Evolutionary conservation across 2,888 invertebrate species (phyloP), one percentile per base, ranked within the genome.

Genomic region (Autographa gamma): DNA sequence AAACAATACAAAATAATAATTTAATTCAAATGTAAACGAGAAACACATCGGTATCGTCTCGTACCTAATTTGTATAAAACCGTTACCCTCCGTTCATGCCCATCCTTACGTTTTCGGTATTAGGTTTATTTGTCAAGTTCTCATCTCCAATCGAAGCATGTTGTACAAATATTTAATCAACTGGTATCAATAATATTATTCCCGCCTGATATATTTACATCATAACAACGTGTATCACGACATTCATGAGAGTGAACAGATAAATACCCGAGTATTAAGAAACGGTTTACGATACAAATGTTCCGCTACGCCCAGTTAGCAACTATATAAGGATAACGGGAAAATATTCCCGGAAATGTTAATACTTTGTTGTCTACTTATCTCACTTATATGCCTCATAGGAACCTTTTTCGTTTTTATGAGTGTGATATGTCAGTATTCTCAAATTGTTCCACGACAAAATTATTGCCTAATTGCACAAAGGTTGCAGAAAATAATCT

Each of bases 281-380:
- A 78, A 77, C 73, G 77, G 69, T 80, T 64, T 80, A 73, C 69
- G 81, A 77, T 80, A 77, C 66, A 77, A 77, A 78, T 81, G 68
- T 56, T 73, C 32, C 59, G 64, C 62, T 69, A 63, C 63, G 32
- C 63, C 66, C 79, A 77, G 73, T 78, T 74, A 61, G 59, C 60
- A 66, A 81, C 81, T 77, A 66, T n/a, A 56, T 58, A 38, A 52
- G 62, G 81, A 77, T 80, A 73, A 58, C 43, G 62, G 63, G 62
- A 77, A 66, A 62, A 59, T 31, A 34, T 13, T 34, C 25, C 32
- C 31, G 66, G 54, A 79, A 60, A 74, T 62, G 73, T 19, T 48
- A n/a, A n/a, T 48, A n/a, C 48, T n/a, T 48, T 48, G 16, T n/a
- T 48, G 48, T 48, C 48, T 48, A 48, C 48, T 48, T 43, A 43